phyloP scores from a whole-genome alignment of 2,113 vertebrate species.

The Meleagris gallopavo region DNA sequence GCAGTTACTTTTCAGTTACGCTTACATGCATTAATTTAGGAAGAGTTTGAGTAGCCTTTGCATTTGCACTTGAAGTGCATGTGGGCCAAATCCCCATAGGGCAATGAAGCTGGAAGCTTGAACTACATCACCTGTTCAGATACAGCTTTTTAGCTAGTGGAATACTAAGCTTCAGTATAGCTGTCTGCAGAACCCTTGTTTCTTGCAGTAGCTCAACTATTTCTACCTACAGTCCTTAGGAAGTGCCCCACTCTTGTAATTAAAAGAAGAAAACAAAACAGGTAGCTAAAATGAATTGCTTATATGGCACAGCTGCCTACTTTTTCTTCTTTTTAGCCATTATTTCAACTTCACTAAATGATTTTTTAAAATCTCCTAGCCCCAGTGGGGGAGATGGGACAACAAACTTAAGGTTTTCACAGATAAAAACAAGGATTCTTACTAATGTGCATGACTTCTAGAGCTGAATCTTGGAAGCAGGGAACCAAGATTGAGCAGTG shows the following conservation, averaged over 20 bases:
- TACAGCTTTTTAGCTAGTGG: neutral
- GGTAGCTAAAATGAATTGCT: neutral
- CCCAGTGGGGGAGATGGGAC: neutral
- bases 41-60: neutral
- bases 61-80: neutral
- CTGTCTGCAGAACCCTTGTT: neutral
- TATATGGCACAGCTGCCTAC: neutral
- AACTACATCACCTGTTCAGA: neutral
- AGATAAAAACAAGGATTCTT: constrained; percentile 9
- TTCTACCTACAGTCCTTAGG: neutral
- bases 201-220: neutral
- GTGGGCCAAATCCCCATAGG: neutral
- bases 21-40: neutral
- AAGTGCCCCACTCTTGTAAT: neutral
- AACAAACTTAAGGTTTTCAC: constrained; percentile 28
- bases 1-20: neutral
- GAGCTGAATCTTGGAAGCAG: neutral
- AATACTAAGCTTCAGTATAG: rapidly evolving
- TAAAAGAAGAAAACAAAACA: neutral
- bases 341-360: neutral
- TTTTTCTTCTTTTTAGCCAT: neutral
- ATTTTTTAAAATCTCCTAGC: neutral
- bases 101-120: rapidly evolving
- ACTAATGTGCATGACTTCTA: neutral
- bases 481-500: constrained; percentile 1